Evolutionary conservation across 1,140 invertebrate species (phyloP), one percentile per base, ranked within the genome.

Genomic region (Pinna nobilis): DNA sequence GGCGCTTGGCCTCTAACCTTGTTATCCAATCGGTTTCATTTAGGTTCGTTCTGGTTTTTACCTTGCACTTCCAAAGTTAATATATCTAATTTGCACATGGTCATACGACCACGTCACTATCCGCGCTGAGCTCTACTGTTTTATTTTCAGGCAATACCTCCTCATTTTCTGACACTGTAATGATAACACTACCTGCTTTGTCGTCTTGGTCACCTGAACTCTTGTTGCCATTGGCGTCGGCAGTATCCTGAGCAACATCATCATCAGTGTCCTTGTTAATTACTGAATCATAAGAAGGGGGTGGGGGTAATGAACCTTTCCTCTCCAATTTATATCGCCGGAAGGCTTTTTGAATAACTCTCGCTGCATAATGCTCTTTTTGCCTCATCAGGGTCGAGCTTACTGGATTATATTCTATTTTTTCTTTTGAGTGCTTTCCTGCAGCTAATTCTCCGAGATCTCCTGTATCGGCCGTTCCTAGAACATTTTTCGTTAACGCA

Each of bases 301-400:
- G 79, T 11, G 67, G 41, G 25, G 63, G 60, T 20, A 64, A 44
- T 67, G 51, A 33, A 28, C 68, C 39, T n/a, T n/a, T n/a, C 57
- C 35, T 23, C 39, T 69, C 47, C 57, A 30, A n/a, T 64, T 64
- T 30, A 50, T 71, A 65, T 64, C 76, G 65, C 60, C 70, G 30
- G 95, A 96, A 99, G 57, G 96, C 95, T 84, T 95, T 94, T 89
- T 99, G 97, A 81, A 99, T 98, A 25, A 98, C 92, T 70, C 95
- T 92, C 69, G 97, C 97, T 89, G 96, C 97, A 89, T 97, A 98
- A 86, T 98, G 96, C 88, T 98, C 97, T 37, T 97, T 92, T 90
- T 98, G 97, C 59, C 97, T 91, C 94, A 95, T 97, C 39, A 98
- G 90, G 18, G 96, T 98, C 20, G 95, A 96, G 74, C 95, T 97